phyloP scores from a whole-genome alignment of 2,888 invertebrate species.

The Microctonus aethiopoides region DNA sequence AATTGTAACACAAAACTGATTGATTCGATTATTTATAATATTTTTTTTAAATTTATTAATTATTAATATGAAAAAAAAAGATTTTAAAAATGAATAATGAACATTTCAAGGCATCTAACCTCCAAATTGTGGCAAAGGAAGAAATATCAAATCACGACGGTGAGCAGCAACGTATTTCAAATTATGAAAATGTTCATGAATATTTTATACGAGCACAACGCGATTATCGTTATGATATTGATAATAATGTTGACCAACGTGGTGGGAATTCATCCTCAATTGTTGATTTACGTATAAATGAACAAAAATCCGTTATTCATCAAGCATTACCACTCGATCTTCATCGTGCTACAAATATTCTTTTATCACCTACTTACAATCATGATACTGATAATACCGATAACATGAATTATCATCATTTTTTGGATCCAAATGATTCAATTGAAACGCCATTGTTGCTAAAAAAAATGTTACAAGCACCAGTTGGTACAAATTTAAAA shows the following conservation, averaged over 20 bases:
- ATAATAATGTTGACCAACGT: constrained; percentile 40
- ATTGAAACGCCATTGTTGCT: constrained; percentile 50
- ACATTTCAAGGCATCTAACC: constrained; percentile 1
- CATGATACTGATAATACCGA: neutral
- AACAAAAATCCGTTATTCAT: constrained; percentile 36
- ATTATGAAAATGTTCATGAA: constrained; percentile 58
- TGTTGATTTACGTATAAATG: constrained; percentile 52
- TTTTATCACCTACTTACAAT: neutral
- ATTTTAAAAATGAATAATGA: neutral
- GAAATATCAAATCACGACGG: constrained; percentile 56
- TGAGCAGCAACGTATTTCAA: constrained; percentile 45
- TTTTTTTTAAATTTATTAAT: too few species aligned
- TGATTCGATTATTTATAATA: too few species aligned
- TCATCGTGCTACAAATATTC: constrained; percentile 4
- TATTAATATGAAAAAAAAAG: neutral
- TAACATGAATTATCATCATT: neutral
- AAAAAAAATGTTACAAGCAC: constrained; percentile 63
- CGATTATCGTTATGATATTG: constrained; percentile 47
- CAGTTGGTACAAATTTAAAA: constrained; percentile 59
- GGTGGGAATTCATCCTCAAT: constrained; percentile 42
- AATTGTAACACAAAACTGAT: too few species aligned
- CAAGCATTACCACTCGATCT: constrained; percentile 29
- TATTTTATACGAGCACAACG: constrained; percentile 52
- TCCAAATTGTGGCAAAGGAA: constrained; percentile 59
- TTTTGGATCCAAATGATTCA: constrained; percentile 30